These are phyloP conservation scores for Linnaemya vulpina DNA, from an alignment of 2,888 invertebrate species.

Conservation along the genomic window DNA sequence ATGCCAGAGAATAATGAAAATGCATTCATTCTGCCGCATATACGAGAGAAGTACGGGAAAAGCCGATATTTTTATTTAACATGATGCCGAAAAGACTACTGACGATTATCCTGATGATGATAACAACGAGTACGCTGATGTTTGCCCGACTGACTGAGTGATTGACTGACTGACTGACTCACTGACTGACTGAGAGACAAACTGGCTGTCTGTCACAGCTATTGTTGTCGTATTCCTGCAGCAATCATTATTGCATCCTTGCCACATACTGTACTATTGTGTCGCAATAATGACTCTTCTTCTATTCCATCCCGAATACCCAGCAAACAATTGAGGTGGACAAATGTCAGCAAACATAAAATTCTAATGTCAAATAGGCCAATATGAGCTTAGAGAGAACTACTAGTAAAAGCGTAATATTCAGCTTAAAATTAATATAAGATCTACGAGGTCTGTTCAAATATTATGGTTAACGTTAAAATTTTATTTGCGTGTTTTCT, in stretches of 20 bases:
- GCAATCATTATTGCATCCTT: conserved; percentile 58
- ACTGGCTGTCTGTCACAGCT: conserved; percentile 12
- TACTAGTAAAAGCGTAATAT: not conserved
- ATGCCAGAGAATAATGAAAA: conserved; percentile 38
- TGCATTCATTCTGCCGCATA: not conserved
- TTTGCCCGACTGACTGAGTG: conserved; percentile 2
- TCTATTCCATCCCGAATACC: conserved; percentile 8
- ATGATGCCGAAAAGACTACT: conserved; percentile 44
- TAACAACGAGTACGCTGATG: conserved; percentile 6
- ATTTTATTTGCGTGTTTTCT: too few species aligned
- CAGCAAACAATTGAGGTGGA: not conserved
- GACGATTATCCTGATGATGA: conserved; percentile 3
- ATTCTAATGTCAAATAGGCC: not conserved
- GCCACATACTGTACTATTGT: conserved; percentile 33
- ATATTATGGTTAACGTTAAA: too few species aligned
- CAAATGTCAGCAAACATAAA: not conserved
- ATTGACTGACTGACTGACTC: too few species aligned
- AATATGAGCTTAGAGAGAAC: not conserved
- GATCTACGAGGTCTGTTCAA: too few species aligned
- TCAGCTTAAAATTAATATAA: too few species aligned
- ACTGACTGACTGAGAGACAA: not conserved
- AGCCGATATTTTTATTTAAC: conserved; percentile 51
- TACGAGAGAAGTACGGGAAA: not conserved
- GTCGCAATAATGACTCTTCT: conserved; percentile 5
- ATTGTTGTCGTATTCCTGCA: conserved; percentile 24